A percentile compares a stretch with the other conserved stretches of the same genome.
These are phyloP conservation scores for Pseudoatta argentina DNA, from an alignment of 1,140 invertebrate species.

Conservation along the genomic window DNA sequence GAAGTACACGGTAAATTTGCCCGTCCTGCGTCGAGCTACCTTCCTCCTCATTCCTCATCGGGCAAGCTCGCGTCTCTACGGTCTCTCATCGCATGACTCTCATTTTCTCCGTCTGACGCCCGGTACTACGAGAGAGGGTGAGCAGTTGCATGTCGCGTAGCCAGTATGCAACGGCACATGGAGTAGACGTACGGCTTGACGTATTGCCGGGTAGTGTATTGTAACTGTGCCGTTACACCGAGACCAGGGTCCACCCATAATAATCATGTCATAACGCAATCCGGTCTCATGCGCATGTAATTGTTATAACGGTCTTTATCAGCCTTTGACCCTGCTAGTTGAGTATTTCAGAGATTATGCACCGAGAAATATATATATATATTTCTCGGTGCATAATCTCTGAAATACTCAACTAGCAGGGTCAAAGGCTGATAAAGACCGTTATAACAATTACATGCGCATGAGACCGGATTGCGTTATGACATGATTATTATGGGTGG, in stretches of 20 bases:
- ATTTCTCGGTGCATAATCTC: neutral
- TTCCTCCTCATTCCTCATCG: conserved; percentile 64
- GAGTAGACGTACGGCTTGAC: conserved; percentile 80
- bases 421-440: conserved; percentile 55
- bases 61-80: conserved; percentile 63
- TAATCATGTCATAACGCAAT: conserved; percentile 82
- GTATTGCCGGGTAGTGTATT: conserved; percentile 80
- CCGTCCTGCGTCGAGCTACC: conserved; percentile 25
- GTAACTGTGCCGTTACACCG: conserved; percentile 78
- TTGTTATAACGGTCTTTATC: conserved; percentile 59
- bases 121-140: conserved; percentile 31
- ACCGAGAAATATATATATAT: no score
- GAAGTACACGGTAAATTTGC: conserved; percentile 53
- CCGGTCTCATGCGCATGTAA: conserved; percentile 47
- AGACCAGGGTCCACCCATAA: conserved; percentile 77
- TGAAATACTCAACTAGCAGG: neutral
- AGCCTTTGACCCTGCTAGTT: conserved; percentile 24
- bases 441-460: conserved; percentile 50
- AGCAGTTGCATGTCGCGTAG: conserved; percentile 58
- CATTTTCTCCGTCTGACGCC: conserved; percentile 40
- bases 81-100: conserved; percentile 58
- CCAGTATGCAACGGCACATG: conserved; percentile 73
- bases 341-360: no score
- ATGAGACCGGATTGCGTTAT: conserved; percentile 73
- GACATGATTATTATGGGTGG: conserved; percentile 82